phyloP scores from a whole-genome alignment of 2,113 vertebrate genomes.

The Cheirogaleus medius region DNA sequence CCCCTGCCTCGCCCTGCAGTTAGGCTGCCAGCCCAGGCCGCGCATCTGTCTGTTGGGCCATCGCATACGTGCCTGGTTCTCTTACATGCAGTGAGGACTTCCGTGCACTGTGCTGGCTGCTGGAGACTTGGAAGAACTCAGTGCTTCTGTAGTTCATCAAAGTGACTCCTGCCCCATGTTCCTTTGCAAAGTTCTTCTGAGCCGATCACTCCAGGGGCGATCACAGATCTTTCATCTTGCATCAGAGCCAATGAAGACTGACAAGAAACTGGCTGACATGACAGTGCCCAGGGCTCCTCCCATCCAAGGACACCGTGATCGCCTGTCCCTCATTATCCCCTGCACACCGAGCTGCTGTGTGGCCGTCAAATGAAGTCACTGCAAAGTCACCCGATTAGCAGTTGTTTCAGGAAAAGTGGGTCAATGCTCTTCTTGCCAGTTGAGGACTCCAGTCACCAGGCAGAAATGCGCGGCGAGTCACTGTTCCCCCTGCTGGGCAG shows the following conservation, averaged over 20 bases:
- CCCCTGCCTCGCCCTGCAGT: neutral
- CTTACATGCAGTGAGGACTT: neutral
- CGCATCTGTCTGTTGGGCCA: neutral
- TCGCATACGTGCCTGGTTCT: neutral
- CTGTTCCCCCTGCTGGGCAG: rapidly evolving
- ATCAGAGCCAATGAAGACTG: neutral
- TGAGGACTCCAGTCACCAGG: neutral
- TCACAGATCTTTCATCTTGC: neutral
- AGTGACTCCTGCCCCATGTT: neutral
- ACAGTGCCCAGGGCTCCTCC: neutral
- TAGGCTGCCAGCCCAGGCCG: neutral
- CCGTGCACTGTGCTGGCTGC: rapidly evolving
- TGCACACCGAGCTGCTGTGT: neutral
- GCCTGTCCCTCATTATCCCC: neutral
- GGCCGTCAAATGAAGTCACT: neutral
- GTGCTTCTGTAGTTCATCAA: neutral
- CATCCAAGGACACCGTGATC: no score
- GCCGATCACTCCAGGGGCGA: neutral
- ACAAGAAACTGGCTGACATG: neutral
- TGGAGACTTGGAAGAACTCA: neutral
- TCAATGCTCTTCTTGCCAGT: neutral
- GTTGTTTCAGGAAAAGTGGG: neutral
- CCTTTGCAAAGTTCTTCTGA: neutral
- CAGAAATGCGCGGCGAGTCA: neutral
- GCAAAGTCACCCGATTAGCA: neutral